A percentile compares a stretch with the other conserved stretches of the same genome.
Evolutionary conservation across 1,140 invertebrate species (phyloP).

Genomic region (Brachionus asplanchnoidis): DNA sequence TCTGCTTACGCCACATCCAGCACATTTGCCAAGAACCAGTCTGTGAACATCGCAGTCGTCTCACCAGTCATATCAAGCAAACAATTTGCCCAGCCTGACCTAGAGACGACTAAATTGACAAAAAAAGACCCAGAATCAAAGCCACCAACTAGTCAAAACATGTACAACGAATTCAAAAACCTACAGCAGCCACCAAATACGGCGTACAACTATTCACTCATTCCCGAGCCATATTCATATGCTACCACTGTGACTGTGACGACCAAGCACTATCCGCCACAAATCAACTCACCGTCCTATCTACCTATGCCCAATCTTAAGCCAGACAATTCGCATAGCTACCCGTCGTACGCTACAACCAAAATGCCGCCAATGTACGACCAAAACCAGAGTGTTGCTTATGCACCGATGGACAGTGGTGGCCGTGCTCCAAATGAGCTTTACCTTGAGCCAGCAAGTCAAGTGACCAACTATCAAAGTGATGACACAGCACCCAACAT

Average conservation of each 20-base stretch:
- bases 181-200: too few species aligned
- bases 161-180: not conserved
- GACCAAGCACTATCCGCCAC: not conserved
- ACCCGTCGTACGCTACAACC: not conserved
- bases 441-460: not conserved
- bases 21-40: not conserved
- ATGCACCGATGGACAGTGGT: not conserved
- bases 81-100: not conserved
- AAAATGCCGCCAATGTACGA: not conserved
- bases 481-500: not conserved
- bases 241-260: conserved; percentile 6
- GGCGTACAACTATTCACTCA: not conserved
- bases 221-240: not conserved
- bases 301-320: not conserved
- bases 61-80: not conserved
- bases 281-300: not conserved
- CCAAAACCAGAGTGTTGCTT: not conserved
- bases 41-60: not conserved
- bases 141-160: not conserved
- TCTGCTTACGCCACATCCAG: not conserved
- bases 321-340: not conserved
- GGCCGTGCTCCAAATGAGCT: not conserved
- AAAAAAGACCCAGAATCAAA: not conserved
- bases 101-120: not conserved
- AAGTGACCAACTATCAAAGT: not conserved